Conservation (phyloP, 2,888 invertebrate genomes). For the Hybos culiciformis region DNA sequence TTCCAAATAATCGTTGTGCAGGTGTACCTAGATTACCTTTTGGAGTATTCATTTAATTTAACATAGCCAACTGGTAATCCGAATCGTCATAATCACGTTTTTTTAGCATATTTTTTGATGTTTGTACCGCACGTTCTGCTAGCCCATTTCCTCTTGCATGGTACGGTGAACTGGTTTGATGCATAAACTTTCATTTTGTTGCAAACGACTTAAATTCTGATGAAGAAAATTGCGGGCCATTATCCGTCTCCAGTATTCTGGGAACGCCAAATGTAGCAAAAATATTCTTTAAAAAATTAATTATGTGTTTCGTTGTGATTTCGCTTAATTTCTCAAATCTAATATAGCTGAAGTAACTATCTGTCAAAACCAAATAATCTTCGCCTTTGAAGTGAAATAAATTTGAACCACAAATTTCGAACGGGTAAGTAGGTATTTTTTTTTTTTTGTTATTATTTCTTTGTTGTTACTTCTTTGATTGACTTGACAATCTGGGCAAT, state of each 20-base stretch:
- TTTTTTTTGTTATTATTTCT: too few species aligned
- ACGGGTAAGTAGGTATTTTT: constrained; percentile 4
- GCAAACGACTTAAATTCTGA: constrained; percentile 16
- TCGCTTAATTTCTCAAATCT: constrained; percentile 6
- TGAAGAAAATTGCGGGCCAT: constrained; percentile 14
- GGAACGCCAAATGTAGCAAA: constrained; percentile 12
- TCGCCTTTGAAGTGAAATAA: constrained; percentile 7
- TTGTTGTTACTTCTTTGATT: too few species aligned
- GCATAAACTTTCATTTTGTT: constrained; percentile 13
- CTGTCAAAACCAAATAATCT: constrained; percentile 3
- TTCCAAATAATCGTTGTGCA: constrained; percentile 4
- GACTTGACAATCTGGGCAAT: too few species aligned
- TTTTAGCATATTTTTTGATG: constrained; percentile 3
- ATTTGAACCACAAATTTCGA: constrained; percentile 4
- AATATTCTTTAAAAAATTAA: constrained; percentile 4
- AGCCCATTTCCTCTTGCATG: constrained; percentile 6
- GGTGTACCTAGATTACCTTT: constrained; percentile 2
- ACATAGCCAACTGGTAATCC: constrained; percentile 3
- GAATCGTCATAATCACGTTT: constrained; percentile 5
- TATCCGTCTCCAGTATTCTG: constrained; percentile 13
- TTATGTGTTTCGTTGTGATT: constrained; percentile 5
- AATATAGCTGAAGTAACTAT: constrained; percentile 4
- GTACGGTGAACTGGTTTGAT: constrained; percentile 9
- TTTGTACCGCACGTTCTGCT: constrained; percentile 6
- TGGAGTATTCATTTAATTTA: constrained; percentile 5